These are phyloP conservation scores for Acanthurus lineatus DNA, from an alignment of 2,797 vertebrate genomes.

Conservation along the genomic window DNA sequence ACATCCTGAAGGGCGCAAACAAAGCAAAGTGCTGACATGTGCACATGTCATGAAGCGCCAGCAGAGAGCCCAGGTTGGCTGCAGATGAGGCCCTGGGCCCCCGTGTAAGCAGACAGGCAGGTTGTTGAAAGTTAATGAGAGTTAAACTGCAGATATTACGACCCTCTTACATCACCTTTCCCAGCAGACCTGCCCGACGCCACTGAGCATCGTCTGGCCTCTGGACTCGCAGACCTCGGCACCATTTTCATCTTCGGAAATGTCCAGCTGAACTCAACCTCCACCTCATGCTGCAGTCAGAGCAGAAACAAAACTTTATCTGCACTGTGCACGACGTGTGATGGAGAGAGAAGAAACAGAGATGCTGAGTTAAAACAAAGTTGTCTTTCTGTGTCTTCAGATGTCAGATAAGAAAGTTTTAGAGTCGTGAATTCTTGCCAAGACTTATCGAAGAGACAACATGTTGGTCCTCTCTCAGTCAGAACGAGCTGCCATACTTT, in stretches of 20 bases:
- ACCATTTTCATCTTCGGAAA: slow-evolving; percentile 37
- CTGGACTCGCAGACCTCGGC: slow-evolving; percentile 27
- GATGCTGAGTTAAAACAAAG: background rate
- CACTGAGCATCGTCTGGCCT: slow-evolving; percentile 54
- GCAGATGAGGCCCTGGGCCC: slow-evolving; percentile 56
- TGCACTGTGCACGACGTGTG: too few relatives aligned
- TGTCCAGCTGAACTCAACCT: slow-evolving; percentile 45
- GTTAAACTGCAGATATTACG: slow-evolving; percentile 49
- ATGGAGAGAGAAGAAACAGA: background rate
- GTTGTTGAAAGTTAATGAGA: slow-evolving; percentile 59
- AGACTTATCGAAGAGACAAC: background rate
- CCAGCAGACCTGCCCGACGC: slow-evolving; percentile 53
- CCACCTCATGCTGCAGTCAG: slow-evolving; percentile 2
- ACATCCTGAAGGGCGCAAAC: slow-evolving; percentile 37
- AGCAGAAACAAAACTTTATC: background rate
- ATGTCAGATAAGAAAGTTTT: background rate
- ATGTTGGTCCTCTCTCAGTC: too few relatives aligned
- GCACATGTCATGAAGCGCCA: slow-evolving; percentile 5
- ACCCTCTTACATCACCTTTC: slow-evolving; percentile 51
- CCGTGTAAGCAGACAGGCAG: slow-evolving; percentile 9
- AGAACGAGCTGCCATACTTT: background rate
- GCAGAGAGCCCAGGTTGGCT: slow-evolving; percentile 47
- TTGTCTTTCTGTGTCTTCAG: background rate
- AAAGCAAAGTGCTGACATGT: slow-evolving; percentile 33
- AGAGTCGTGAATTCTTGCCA: too few relatives aligned